A percentile compares a stretch with the other conserved stretches of the same genome.
These are phyloP conservation scores for Euproctis similis DNA, from an alignment of 2,888 invertebrate species.

Conservation along the genomic window DNA sequence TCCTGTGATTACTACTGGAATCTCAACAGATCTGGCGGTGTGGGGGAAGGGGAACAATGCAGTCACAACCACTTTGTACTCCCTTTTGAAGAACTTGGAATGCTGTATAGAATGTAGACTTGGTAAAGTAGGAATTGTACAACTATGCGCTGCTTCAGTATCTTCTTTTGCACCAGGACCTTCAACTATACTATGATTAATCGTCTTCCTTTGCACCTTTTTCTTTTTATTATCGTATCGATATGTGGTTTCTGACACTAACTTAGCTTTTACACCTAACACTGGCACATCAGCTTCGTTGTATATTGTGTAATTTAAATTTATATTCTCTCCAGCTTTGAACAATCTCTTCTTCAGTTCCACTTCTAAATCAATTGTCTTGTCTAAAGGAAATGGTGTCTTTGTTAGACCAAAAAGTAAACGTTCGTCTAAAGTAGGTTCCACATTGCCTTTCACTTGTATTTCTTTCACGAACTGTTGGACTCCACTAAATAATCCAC, in stretches of 20 bases:
- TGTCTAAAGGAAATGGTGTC: background rate
- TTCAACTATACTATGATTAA: conserved; percentile 1
- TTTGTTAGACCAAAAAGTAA: background rate
- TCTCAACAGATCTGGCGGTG: conserved; percentile 2
- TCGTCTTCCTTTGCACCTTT: background rate
- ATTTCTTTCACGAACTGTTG: conserved; percentile 1
- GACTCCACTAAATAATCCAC: background rate
- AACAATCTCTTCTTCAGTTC: conserved; percentile 2
- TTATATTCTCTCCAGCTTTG: conserved; percentile 4
- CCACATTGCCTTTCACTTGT: conserved; percentile 5
- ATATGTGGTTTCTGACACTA: conserved; percentile 7
- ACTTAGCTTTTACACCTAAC: conserved; percentile 3
- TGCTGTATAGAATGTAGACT: conserved; percentile 5
- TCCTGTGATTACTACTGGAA: conserved; percentile 9
- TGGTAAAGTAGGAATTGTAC: conserved; percentile 3
- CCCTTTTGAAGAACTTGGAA: conserved; percentile 8
- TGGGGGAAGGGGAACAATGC: conserved; percentile 5
- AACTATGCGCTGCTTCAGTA: background rate
- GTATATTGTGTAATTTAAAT: background rate
- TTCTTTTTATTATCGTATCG: conserved; percentile 5
- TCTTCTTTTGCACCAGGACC: conserved; percentile 11
- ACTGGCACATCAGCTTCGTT: conserved; percentile 5
- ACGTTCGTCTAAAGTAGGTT: background rate
- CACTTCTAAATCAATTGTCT: conserved; percentile 2
- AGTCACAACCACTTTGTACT: conserved; percentile 6